Percentiles rank a stretch among this genome's conserved stretches.
phyloP scores from a whole-genome alignment of 2,797 vertebrate species.

The Pachyuromys duprasi region DNA sequence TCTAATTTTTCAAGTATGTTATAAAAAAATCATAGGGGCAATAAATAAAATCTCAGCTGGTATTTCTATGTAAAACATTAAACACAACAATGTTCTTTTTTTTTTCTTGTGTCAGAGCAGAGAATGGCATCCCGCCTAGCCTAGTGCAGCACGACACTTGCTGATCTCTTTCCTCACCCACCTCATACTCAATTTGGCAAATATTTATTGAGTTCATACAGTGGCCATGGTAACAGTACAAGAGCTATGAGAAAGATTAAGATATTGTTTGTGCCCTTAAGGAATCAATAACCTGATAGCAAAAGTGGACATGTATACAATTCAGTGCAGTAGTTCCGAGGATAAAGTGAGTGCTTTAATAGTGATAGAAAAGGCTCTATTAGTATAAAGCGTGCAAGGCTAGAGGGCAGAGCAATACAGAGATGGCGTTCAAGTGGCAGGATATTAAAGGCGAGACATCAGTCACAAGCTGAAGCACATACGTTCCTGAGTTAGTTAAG shows the following conservation, averaged over 20 bases:
- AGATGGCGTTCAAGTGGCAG: slow-evolving; percentile 55
- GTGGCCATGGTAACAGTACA: not conserved
- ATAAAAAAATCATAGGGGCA: not conserved
- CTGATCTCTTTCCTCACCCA: slow-evolving; percentile 30
- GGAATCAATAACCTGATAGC: slow-evolving; percentile 51
- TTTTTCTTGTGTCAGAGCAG: not conserved
- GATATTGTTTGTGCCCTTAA: slow-evolving; percentile 40
- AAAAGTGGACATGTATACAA: slow-evolving; percentile 15
- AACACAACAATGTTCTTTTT: not conserved
- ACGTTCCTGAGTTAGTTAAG: slow-evolving; percentile 11
- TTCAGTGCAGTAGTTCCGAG: not conserved
- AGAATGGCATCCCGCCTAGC: not conserved
- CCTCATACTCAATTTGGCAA: slow-evolving; percentile 44
- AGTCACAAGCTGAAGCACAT: slow-evolving; percentile 42
- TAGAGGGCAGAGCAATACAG: slow-evolving; percentile 46
- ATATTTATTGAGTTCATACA: slow-evolving; percentile 55
- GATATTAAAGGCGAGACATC: slow-evolving; percentile 69
- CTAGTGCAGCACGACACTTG: not conserved
- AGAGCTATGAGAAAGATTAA: slow-evolving; percentile 5
- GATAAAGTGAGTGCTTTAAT: slow-evolving; percentile 29
- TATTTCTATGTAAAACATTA: not conserved
- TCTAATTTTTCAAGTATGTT: not conserved
- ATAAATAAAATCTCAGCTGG: not conserved
- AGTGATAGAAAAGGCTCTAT: not conserved
- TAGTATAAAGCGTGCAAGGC: not conserved